phyloP scores from a whole-genome alignment of 2,113 vertebrate species.

The Phainopepla nitens region DNA sequence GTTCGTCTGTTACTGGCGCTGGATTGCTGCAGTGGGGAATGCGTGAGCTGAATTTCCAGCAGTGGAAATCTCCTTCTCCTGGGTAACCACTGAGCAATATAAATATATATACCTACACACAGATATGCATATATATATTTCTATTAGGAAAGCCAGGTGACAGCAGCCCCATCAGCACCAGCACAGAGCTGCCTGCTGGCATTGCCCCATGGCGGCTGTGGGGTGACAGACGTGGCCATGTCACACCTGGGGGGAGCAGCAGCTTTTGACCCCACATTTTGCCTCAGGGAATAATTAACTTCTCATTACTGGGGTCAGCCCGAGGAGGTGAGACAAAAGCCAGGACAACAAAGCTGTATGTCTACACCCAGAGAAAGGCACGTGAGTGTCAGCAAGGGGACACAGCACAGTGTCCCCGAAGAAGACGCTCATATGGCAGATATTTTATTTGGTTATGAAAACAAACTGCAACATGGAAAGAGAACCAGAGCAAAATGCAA shows the following conservation, averaged over 20 bases:
- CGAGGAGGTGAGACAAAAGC: not conserved
- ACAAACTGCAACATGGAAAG: not conserved
- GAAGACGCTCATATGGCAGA: not conserved
- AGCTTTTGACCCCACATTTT: not conserved
- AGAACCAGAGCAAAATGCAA: not conserved
- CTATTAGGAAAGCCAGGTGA: not conserved
- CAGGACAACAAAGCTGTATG: not conserved
- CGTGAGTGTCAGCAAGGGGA: not conserved
- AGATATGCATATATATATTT: fast-evolving
- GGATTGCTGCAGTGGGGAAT: not conserved
- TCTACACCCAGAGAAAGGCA: not conserved
- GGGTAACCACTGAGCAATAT: not conserved
- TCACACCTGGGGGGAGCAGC: not conserved
- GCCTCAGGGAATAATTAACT: slow-evolving; percentile 22
- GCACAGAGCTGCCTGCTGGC: not conserved
- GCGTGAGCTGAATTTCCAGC: not conserved
- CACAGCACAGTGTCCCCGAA: fast-evolving
- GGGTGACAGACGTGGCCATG: not conserved
- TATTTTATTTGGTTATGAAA: not conserved
- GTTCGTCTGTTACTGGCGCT: not conserved
- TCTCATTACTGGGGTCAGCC: not conserved
- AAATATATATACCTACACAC: fast-evolving
- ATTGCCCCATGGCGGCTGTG: fast-evolving
- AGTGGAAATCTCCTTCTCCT: not conserved
- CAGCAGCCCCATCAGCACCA: not conserved